These are phyloP conservation scores for Dallia pectoralis DNA, from an alignment of 2,797 vertebrate species.

Conservation along the genomic window DNA sequence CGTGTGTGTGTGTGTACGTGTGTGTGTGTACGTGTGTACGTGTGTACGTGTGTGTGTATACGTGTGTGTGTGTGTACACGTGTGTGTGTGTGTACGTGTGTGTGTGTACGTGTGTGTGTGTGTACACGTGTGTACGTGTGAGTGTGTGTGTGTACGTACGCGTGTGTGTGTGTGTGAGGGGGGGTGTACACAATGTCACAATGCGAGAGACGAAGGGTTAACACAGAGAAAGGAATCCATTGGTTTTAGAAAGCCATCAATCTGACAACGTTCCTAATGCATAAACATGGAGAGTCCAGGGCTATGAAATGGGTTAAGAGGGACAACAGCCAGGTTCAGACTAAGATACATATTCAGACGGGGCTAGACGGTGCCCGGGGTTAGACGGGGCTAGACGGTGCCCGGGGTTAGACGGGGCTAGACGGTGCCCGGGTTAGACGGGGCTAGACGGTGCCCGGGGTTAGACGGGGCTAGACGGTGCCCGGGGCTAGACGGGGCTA, in stretches of 20 bases:
- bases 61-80: constrained; percentile 44
- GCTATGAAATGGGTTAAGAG: constrained; percentile 38
- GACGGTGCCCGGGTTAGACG: background rate
- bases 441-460: background rate
- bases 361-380: background rate
- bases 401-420: no score
- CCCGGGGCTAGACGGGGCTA: background rate
- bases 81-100: no score
- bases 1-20: no score
- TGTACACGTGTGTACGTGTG: no score
- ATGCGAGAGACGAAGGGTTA: background rate
- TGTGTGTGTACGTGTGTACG: no score
- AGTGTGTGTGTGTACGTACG: constrained; percentile 8
- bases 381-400: background rate
- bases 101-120: constrained; percentile 21
- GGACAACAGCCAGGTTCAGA: constrained; percentile 53
- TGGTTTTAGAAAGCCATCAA: constrained; percentile 72
- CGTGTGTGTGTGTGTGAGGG: constrained; percentile 28
- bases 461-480: background rate
- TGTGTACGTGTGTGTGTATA: constrained; percentile 21
- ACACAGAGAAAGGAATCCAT: constrained; percentile 59
- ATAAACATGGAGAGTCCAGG: constrained; percentile 63
- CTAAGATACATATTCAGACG: constrained; percentile 21
- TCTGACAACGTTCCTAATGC: constrained; percentile 76
- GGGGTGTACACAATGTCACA: no score